phyloP scores from a whole-genome alignment of 2,888 invertebrate genomes.

The Lumbricus terrestris region DNA sequence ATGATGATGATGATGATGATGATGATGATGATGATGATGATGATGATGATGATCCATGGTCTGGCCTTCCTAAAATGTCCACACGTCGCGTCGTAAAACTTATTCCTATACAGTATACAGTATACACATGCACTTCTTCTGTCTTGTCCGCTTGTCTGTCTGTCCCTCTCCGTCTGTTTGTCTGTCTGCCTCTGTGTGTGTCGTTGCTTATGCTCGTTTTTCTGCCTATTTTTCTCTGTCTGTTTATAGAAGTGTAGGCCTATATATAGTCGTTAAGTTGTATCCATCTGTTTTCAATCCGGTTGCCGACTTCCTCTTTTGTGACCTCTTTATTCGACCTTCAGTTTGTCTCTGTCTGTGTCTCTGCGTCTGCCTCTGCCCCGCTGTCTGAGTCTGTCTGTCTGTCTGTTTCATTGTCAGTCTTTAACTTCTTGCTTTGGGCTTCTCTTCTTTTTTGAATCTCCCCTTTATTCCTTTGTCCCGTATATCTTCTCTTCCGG shows the following conservation, averaged over 20 bases:
- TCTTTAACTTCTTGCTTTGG: too few relatives aligned
- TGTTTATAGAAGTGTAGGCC: too few relatives aligned
- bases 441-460: neutral
- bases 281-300: neutral
- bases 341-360: neutral
- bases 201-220: too few relatives aligned
- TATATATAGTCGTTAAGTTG: neutral
- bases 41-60: neutral
- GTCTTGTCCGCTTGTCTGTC: too few relatives aligned
- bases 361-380: neutral
- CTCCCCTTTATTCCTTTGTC: neutral
- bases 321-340: neutral
- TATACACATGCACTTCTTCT: too few relatives aligned
- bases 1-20: too few relatives aligned
- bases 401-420: too few relatives aligned
- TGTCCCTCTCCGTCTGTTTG: neutral
- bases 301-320: neutral
- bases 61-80: neutral
- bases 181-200: neutral
- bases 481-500: neutral
- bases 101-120: neutral
- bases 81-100: neutral
- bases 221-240: neutral
- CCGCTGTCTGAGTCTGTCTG: neutral
- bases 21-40: too few relatives aligned